Conservation (phyloP, 2,113 vertebrate species). For the Manacus vitellinus region DNA sequence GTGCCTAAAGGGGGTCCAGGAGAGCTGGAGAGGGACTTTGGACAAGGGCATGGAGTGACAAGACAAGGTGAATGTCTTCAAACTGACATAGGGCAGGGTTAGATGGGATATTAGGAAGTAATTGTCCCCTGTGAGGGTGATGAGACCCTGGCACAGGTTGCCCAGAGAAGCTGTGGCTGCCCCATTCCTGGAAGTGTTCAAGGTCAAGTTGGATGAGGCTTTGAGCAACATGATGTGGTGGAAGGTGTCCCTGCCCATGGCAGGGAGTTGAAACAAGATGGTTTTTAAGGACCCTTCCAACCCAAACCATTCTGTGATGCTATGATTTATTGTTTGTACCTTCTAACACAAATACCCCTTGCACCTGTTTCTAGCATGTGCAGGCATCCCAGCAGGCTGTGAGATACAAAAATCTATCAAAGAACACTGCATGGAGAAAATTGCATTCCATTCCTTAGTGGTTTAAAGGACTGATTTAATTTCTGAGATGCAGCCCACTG, state of each 20-base stretch:
- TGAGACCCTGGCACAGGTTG: fast-evolving
- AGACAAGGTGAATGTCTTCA: not conserved
- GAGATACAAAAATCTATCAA: not conserved
- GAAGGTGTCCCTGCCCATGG: not conserved
- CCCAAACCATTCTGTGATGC: not conserved
- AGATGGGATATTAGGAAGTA: not conserved
- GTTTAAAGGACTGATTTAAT: not conserved
- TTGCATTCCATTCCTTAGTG: not conserved
- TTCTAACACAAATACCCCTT: not conserved
- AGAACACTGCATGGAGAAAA: not conserved
- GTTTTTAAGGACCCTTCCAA: not conserved
- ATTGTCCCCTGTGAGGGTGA: not conserved
- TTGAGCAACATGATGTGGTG: not conserved
- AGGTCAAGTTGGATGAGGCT: fast-evolving
- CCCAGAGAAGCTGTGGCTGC: not conserved
- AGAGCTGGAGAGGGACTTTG: not conserved
- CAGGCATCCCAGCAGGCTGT: not conserved
- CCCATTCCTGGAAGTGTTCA: not conserved
- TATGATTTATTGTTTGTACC: not conserved
- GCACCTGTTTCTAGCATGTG: not conserved
- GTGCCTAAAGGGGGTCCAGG: not conserved
- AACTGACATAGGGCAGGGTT: not conserved
- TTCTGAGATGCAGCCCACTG: not conserved
- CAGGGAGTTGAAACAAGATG: not conserved
- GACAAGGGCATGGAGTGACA: not conserved